Evolutionary conservation across 2,797 vertebrate species (phyloP).

Genomic region (Enteromius treurensis): DNA sequence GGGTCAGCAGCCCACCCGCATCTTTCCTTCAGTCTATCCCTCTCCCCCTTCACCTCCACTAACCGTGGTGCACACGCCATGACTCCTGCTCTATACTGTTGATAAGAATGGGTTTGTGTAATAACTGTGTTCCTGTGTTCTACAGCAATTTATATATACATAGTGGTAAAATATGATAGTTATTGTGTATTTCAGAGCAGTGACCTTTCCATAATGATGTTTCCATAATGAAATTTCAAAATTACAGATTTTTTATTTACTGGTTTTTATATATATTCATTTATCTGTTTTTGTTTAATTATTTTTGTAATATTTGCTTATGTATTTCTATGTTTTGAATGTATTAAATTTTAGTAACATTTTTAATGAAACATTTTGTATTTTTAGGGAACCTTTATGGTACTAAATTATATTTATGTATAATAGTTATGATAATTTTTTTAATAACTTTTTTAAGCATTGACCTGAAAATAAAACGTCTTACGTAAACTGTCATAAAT

Average conservation of each 20-base stretch:
- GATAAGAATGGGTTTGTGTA: background rate
- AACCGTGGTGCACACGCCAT: constrained; percentile 55
- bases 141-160: background rate
- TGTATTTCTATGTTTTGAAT: background rate
- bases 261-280: no score
- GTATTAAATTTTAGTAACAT: background rate
- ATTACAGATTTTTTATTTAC: no score
- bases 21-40: constrained; percentile 3
- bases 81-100: constrained; percentile 62
- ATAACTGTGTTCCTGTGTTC: background rate
- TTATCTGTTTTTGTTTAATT: no score
- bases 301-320: no score
- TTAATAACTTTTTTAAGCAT: background rate
- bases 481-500: background rate
- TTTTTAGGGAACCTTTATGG: background rate
- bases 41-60: constrained; percentile 30
- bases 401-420: background rate
- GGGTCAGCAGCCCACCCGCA: constrained; percentile 43
- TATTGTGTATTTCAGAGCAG: background rate
- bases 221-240: no score
- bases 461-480: background rate
- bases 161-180: background rate
- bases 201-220: background rate
- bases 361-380: background rate
- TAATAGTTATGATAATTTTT: background rate